Evolutionary conservation across 2,888 invertebrate species (phyloP), one percentile per base, ranked within the genome.

Genomic region (Tromatobia lineatoria): DNA sequence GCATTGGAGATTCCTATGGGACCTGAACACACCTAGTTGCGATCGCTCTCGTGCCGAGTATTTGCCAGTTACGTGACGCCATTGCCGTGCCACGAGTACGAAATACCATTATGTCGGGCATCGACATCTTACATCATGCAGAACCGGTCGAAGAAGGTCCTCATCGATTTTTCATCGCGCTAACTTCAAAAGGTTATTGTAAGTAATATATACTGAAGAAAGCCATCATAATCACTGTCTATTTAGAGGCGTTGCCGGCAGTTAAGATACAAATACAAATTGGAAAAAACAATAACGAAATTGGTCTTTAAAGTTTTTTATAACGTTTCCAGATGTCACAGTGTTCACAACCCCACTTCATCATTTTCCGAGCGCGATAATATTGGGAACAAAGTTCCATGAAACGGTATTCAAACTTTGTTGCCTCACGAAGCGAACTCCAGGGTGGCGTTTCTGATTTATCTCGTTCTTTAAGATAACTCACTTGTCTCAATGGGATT

Each of bases 371-470:
- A 66, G 20, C 23, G 15, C 42, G 23, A 38, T 66, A 42, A 23
- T 66, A 42, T 18, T 20, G 42, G 4, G 42, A 20, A 20, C 82
- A 47, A 81, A 90, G 89, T 90, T 90, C 88, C 87, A 3, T 11
- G 87, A 90, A 90, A 90, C 87, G 89, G 89, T 90, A 90, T 90
- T 90, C 90, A 89, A 90, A 89, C 83, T 90, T 90, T 80, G 70
- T 84, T 74, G 80, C 67, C 85, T 77, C 34, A 11, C 23, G 42
- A 20, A 18, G 23, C 11, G 20, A 61, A 67, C 67, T 77, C 25
- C 10, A 29, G 15, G n/a, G 2, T 34, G 15, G 70, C 29, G 45
- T 45, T 42, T 18, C 13, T 67, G 50, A 15, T 42, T 34, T 10
- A 34, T 67, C 67, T 67, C 42, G 15, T 45, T 77, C 45, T 64